These are phyloP conservation scores for Brachionus rotundiformis DNA, from an alignment of 1,140 invertebrate species.

Conservation along the genomic window DNA sequence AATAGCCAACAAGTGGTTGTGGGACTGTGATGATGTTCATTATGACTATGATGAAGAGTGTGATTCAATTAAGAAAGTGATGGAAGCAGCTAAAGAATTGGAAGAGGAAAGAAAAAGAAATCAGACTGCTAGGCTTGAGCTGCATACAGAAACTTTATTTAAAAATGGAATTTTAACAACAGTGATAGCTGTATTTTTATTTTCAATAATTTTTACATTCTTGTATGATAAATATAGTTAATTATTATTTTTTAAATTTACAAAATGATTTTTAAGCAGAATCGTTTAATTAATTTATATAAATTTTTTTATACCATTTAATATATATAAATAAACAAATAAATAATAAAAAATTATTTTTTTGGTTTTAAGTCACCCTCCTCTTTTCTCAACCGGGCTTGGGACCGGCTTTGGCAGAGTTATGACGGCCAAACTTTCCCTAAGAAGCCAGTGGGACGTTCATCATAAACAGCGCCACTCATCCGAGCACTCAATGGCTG, in stretches of 20 bases:
- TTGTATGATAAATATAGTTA: conserved; percentile 48
- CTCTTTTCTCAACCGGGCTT: no score
- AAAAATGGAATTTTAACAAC: conserved; percentile 35
- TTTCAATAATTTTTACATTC: conserved; percentile 29
- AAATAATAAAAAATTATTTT: no score
- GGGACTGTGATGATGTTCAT: conserved; percentile 21
- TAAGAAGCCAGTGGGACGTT: no score
- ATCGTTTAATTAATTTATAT: neutral
- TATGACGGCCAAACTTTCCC: no score
- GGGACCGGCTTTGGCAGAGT: no score
- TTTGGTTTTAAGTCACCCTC: no score
- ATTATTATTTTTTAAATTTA: neutral
- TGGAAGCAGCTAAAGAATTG: neutral
- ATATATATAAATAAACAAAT: no score
- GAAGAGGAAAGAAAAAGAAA: conserved; percentile 12
- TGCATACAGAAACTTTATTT: conserved; percentile 31
- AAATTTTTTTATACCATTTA: neutral
- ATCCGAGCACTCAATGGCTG: no score
- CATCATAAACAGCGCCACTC: no score
- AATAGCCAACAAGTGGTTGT: conserved; percentile 22
- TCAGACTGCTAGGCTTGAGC: neutral
- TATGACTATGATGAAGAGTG: conserved; percentile 52
- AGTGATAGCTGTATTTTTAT: conserved; percentile 1
- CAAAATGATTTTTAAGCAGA: neutral
- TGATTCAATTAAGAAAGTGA: conserved; percentile 12